Evolutionary conservation across 2,797 vertebrate genomes (phyloP).

Genomic region (Allobates femoralis): DNA sequence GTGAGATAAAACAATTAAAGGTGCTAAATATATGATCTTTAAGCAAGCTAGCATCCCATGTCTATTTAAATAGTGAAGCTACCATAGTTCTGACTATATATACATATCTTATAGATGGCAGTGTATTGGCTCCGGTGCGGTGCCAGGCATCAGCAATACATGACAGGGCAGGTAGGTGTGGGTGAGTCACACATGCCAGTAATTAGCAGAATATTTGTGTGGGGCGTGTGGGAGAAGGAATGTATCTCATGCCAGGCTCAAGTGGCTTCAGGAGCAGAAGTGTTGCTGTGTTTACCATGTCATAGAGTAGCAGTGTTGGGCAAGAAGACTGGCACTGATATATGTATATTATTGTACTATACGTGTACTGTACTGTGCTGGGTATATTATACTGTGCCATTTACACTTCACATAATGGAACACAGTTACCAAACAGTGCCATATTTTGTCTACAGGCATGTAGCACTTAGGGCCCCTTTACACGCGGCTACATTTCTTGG

Average conservation of each 20-base stretch:
- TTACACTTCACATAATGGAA: background rate
- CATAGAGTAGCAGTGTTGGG: background rate
- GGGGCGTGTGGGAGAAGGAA: conserved; percentile 9
- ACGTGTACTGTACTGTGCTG: background rate
- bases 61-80: no score
- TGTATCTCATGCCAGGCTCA: background rate
- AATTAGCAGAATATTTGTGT: conserved; percentile 4
- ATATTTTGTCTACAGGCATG: background rate
- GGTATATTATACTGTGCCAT: no score
- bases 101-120: background rate
- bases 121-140: background rate
- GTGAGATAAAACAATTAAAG: no score
- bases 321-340: background rate
- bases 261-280: background rate
- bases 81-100: no score
- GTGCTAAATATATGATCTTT: no score
- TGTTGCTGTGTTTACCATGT: background rate
- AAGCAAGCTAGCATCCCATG: no score
- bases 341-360: no score
- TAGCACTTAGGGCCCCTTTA: no score
- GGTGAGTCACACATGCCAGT: conserved; percentile 39
- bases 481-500: no score
- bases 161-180: conserved; percentile 23
- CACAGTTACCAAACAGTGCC: background rate
- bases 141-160: background rate